Conservation (phyloP, 2,888 invertebrate species). For the Leucophenga maculata region DNA sequence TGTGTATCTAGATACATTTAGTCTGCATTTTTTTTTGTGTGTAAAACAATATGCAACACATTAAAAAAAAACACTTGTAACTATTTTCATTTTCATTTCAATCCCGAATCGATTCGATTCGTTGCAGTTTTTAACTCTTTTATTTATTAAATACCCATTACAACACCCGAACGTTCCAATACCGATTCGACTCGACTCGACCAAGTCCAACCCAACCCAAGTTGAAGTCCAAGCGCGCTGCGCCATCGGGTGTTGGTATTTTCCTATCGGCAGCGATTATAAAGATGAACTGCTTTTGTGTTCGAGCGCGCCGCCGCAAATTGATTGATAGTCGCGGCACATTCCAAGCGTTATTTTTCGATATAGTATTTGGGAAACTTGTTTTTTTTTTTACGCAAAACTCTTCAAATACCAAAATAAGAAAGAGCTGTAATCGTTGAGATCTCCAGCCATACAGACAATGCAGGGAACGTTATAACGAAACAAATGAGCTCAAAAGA, state of each 20-base stretch:
- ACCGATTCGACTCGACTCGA: background rate
- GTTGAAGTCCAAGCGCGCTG: no score
- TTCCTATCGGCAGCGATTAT: constrained; percentile 5
- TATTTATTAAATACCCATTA: background rate
- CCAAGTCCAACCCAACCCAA: background rate
- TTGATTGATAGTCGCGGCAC: constrained; percentile 65
- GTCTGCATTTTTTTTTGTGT: no score
- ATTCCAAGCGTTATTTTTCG: constrained; percentile 49
- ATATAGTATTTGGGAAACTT: constrained; percentile 44
- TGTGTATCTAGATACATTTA: no score
- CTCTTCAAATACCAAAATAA: constrained; percentile 11
- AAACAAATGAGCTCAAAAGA: constrained; percentile 25
- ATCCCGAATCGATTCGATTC: background rate
- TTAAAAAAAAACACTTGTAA: no score
- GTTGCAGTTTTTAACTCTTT: background rate
- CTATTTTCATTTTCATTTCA: no score
- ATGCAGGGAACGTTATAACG: background rate
- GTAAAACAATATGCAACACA: no score
- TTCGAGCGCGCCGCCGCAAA: constrained; percentile 23
- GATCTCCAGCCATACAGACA: constrained; percentile 37
- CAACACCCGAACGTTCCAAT: no score
- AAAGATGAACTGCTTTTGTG: constrained; percentile 17
- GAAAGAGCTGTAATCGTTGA: constrained; percentile 35
- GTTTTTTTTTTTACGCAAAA: constrained; percentile 42
- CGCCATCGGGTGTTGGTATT: background rate